Evolutionary conservation across 1,140 invertebrate species (phyloP), one percentile per base, ranked within the genome.

Genomic region (Fopius arisanus): DNA sequence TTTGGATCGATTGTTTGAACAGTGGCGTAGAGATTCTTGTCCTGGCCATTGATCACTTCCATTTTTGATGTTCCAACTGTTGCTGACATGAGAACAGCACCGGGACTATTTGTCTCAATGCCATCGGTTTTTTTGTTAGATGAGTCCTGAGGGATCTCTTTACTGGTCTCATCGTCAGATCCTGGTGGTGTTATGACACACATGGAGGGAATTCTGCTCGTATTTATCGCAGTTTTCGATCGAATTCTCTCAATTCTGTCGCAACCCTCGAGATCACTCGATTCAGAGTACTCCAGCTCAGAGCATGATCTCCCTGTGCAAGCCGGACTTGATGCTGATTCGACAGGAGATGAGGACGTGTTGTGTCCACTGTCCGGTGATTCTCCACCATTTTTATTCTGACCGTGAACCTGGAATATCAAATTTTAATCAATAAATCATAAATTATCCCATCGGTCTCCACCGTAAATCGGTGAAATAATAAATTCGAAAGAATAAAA

Each of bases 111-210:
- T 5, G 19, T 16, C 7, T 78, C 81, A 0, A 65, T 29, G 59
- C 81, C 74, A 9, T 68, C 72, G 10, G 29, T 37, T 6, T 19
- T 65, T 26, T 9, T 59, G 19, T n/a, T 65, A 1, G 16, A 3
- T 65, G 26, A n/a, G n/a, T 4, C 16, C 28, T 33, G n/a, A 14
- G 3, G 9, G 3, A 0, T 33, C 3, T 65, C 29, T 14, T 81
- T 83, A n/a, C 82, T 7, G 78, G 67, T 72, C 81, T 96, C 95
- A 79, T 96, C 96, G 75, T 96, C 95, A 62, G 94, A 96, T 70
- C 94, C 93, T 0, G 93, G 92, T 9, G 95, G 95, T 6, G 95
- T 96, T 16, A 97, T 96, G 0, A 96, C 95, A 85, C 96, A 97
- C 93, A 97, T 95, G 0, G 95, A 96, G 3, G 96, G 96, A 81